Evolutionary conservation across 2,113 vertebrate genomes (phyloP), one percentile per base, ranked within the genome.

Genomic region (Saccopteryx bilineata): DNA sequence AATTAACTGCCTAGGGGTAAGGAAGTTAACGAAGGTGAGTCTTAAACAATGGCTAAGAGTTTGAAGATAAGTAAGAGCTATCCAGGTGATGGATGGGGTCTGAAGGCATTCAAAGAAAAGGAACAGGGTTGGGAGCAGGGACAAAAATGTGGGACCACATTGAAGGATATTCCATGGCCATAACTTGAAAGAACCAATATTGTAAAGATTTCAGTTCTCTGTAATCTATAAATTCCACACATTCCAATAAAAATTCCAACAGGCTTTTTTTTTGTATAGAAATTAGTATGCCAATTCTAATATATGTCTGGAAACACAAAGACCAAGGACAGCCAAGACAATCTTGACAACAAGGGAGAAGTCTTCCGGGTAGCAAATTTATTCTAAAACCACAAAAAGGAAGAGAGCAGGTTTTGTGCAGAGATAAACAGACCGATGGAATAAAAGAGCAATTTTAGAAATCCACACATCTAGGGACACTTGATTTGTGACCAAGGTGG

Each of bases 31-130:
- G 81, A 69, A 74, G 74, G 26, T 79, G 86, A 92, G 39, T 88
- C 75, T 92, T 91, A 78, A 72, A 39, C 11, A 52, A 81, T 97
- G 92, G 92, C 28, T 95, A 87, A 94, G 75, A 87, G 24, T 92
- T 23, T 91, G 75, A 76, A 87, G 80, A 72, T 87, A 92, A 96
- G 63, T 82, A 87, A 89, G 69, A 88, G 19, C 18, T 8, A 23
- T 4, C 26, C 69, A 68, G 48, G 21, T 66, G 74, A 48, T 52
- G 39, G 66, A 52, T 90, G 61, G 33, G 39, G 63, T 79, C 10
- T 75, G 31, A 80, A 92, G 69, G 11, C 61, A 56, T 65, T 79
- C 65, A 23, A 95, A 79, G n/a, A 66, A 92, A 90, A 84, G 17
- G 12, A 93, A 65, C 11, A 5, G 28, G 14, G 2, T 5, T 7